Conservation (phyloP, 2,888 invertebrate species). For the Chrysodeixis includens region DNA sequence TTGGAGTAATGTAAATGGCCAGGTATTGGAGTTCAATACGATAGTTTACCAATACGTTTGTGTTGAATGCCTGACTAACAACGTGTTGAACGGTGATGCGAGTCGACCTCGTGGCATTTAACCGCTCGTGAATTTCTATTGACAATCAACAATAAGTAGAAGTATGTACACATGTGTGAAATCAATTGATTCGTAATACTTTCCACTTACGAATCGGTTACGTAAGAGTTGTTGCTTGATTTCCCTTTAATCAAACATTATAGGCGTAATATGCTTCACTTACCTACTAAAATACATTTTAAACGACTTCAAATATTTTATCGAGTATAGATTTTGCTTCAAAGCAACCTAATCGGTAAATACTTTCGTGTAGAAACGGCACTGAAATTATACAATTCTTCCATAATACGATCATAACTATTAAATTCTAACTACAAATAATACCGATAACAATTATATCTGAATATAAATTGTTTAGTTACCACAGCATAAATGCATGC, state of each 20-base stretch:
- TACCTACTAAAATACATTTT: conserved; percentile 5
- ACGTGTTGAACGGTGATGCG: conserved; percentile 54
- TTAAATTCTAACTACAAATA: neutral
- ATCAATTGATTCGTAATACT: conserved; percentile 53
- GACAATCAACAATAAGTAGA: conserved; percentile 38
- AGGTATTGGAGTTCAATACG: conserved; percentile 57
- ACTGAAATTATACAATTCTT: no score
- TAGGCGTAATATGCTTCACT: conserved; percentile 9
- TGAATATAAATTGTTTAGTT: conserved; percentile 24
- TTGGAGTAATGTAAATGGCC: conserved; percentile 69
- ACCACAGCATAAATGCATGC: conserved; percentile 16
- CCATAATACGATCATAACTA: neutral
- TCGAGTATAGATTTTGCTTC: no score
- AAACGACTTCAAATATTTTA: no score
- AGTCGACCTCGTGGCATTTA: conserved; percentile 58
- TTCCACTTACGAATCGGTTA: conserved; percentile 38
- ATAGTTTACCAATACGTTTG: conserved; percentile 58
- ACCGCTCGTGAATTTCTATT: conserved; percentile 55
- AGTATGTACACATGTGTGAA: conserved; percentile 30
- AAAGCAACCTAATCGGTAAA: no score
- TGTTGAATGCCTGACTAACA: conserved; percentile 47
- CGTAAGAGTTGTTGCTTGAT: conserved; percentile 38
- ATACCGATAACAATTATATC: neutral
- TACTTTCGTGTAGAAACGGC: no score
- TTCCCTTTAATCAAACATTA: conserved; percentile 30